Conservation (phyloP, 2,113 vertebrate species). For the Alouatta palliata region DNA sequence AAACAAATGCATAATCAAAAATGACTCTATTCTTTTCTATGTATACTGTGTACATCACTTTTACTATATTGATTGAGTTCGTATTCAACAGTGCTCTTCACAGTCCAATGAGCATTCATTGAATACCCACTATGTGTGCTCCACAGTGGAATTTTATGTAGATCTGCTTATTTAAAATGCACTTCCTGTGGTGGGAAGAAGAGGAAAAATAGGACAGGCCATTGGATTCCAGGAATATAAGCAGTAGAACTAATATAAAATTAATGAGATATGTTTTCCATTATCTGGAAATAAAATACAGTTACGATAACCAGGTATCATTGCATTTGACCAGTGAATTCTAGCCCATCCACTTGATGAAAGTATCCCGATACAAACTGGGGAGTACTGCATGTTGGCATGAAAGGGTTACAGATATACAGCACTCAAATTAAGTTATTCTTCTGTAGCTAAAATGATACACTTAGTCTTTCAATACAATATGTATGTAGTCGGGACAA, state of each 20-base stretch:
- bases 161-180: background rate
- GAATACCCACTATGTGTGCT: background rate
- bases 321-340: slow-evolving; percentile 17
- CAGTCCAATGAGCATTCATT: background rate
- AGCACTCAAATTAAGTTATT: background rate
- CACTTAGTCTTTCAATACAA: background rate
- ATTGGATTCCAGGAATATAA: background rate
- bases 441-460: slow-evolving; percentile 20
- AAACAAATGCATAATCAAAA: background rate
- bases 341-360: background rate
- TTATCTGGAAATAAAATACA: background rate
- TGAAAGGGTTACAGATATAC: background rate
- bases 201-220: background rate
- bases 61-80: background rate
- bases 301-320: background rate
- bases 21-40: background rate
- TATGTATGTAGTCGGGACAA: background rate
- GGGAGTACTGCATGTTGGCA: background rate
- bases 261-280: background rate
- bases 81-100: background rate
- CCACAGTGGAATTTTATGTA: background rate
- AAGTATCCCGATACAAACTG: background rate
- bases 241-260: background rate
- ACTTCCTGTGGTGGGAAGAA: background rate
- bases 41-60: background rate